Conservation (phyloP, 2,888 invertebrate species). For the Volucella bombylans region DNA sequence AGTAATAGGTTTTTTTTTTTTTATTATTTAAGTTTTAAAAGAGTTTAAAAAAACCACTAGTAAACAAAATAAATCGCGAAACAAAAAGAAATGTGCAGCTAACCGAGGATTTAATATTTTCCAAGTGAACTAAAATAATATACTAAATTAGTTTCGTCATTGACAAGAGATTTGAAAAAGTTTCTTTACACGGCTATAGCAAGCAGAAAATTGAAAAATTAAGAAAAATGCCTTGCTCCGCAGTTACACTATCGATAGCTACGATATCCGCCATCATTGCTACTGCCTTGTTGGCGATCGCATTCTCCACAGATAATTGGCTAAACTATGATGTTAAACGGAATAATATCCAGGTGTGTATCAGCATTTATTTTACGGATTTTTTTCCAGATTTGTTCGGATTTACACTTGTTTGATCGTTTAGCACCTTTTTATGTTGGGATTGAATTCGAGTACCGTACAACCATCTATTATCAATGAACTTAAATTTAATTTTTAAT, state of each 20-base stretch:
- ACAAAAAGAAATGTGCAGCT: constrained; percentile 64
- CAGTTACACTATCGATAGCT: constrained; percentile 96
- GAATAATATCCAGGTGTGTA: constrained; percentile 91
- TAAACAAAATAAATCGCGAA: constrained; percentile 7
- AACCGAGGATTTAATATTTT: constrained; percentile 28
- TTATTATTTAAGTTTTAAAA: constrained; percentile 25
- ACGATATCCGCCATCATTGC: constrained; percentile 98
- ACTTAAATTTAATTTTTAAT: constrained; percentile 44
- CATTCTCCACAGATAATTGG: constrained; percentile 98
- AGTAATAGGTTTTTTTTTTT: not conserved
- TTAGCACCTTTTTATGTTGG: too few relatives aligned
- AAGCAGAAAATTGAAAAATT: constrained; percentile 36
- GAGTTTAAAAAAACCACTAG: not conserved
- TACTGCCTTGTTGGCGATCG: constrained; percentile 95
- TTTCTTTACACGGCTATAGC: constrained; percentile 36
- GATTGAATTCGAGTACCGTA: constrained; percentile 29
- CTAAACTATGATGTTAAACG: constrained; percentile 95
- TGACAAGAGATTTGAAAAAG: constrained; percentile 24
- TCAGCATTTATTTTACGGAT: constrained; percentile 35
- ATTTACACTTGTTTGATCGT: not conserved
- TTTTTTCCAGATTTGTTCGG: not conserved
- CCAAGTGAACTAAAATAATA: constrained; percentile 30
- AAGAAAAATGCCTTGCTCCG: constrained; percentile 93
- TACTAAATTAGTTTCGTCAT: constrained; percentile 32
- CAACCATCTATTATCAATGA: constrained; percentile 38